phyloP scores from a whole-genome alignment of 2,888 invertebrate species.

The Plutella xylostella region DNA sequence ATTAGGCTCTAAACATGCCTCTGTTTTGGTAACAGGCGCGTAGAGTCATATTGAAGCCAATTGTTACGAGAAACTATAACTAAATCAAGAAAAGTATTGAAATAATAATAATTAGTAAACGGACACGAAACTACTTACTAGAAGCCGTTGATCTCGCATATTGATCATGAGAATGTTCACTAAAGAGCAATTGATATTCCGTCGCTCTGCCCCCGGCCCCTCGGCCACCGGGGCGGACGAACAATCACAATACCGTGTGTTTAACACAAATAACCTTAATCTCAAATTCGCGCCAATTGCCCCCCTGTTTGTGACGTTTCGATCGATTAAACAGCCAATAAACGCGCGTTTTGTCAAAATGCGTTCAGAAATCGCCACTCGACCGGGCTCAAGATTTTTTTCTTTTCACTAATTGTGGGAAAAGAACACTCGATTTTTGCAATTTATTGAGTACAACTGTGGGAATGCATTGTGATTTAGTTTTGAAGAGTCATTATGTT shows the following conservation, averaged over 20 bases:
- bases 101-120: no score
- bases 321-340: conserved; percentile 49
- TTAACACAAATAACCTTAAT: conserved; percentile 59
- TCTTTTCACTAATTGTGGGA: conserved; percentile 51
- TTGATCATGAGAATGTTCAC: no score
- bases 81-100: no score
- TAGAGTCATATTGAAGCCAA: no score
- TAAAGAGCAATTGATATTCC: no score
- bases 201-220: no score
- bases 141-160: no score
- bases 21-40: no score
- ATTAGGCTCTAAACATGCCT: no score
- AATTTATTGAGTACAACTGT: conserved; percentile 40
- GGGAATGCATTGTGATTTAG: conserved; percentile 30
- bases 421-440: conserved; percentile 45
- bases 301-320: conserved; percentile 45
- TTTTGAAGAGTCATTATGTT: not conserved
- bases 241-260: conserved; percentile 44
- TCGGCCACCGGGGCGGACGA: conserved; percentile 32
- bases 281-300: conserved; percentile 32
- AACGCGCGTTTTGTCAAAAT: conserved; percentile 39
- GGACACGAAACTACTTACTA: no score
- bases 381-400: conserved; percentile 36
- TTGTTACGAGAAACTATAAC: no score
- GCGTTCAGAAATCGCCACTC: conserved; percentile 48